Evolutionary conservation across 2,888 invertebrate species (phyloP).

Genomic region (Netelia inedita): DNA sequence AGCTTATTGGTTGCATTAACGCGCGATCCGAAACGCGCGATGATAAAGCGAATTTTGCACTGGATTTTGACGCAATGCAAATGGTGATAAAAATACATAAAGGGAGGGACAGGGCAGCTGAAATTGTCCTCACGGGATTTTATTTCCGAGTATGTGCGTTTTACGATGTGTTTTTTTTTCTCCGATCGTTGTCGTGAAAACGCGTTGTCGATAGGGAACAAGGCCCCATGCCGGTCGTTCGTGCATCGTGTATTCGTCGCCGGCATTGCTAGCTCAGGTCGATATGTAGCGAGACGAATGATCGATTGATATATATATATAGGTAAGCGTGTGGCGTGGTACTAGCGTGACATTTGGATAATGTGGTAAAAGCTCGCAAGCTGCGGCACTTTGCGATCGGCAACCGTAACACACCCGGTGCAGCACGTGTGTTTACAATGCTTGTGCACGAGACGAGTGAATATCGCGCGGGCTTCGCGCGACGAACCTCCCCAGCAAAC

Average conservation of each 20-base stretch:
- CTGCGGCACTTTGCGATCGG: not conserved
- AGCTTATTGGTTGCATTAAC: too few relatives aligned
- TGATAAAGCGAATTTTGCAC: too few relatives aligned
- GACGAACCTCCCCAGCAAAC: not conserved
- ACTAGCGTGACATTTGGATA: slow-evolving; percentile 75
- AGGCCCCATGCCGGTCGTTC: slow-evolving; percentile 33
- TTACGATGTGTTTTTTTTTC: slow-evolving; percentile 15
- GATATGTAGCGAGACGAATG: slow-evolving; percentile 59
- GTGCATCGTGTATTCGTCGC: slow-evolving; percentile 11
- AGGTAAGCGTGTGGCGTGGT: slow-evolving; percentile 61
- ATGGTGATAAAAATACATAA: not conserved
- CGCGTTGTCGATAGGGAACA: slow-evolving; percentile 57
- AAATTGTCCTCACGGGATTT: not conserved
- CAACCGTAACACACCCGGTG: not conserved
- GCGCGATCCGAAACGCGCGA: too few relatives aligned
- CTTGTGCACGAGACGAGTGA: slow-evolving; percentile 47
- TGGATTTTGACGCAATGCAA: not conserved
- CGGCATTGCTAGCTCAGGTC: slow-evolving; percentile 12
- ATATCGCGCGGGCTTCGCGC: slow-evolving; percentile 18
- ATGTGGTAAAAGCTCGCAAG: slow-evolving; percentile 5
- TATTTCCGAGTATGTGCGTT: slow-evolving; percentile 26
- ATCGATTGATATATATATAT: slow-evolving; percentile 72
- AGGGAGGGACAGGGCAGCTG: not conserved
- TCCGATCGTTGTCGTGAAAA: slow-evolving; percentile 27
- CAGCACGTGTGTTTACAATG: slow-evolving; percentile 66